Evolutionary conservation across 2,113 vertebrate genomes (phyloP).

Genomic region (Thymallus thymallus): DNA sequence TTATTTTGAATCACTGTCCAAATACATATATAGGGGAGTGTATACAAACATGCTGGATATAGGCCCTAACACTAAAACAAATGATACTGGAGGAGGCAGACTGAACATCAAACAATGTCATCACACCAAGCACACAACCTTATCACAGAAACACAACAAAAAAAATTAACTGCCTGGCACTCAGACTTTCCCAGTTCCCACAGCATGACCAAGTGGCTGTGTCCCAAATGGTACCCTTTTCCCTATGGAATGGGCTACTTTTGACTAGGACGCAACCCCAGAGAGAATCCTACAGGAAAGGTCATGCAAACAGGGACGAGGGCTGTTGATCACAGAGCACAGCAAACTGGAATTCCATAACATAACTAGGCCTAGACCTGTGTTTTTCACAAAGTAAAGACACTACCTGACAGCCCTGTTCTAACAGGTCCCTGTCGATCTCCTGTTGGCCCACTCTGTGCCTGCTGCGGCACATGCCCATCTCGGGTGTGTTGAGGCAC

Average conservation of each 20-base stretch:
- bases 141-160: neutral
- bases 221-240: too few relatives aligned
- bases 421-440: neutral
- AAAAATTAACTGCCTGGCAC: neutral
- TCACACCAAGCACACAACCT: neutral
- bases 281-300: too few relatives aligned
- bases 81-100: neutral
- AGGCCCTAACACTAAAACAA: neutral
- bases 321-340: too few relatives aligned
- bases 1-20: too few relatives aligned
- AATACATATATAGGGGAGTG: too few relatives aligned
- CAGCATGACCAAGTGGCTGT: neutral
- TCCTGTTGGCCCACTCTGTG: neutral
- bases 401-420: neutral
- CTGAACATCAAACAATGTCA: neutral
- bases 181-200: neutral
- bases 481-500: constrained; percentile 14
- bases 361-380: too few relatives aligned
- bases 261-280: too few relatives aligned
- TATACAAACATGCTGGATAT: neutral
- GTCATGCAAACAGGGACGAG: too few relatives aligned
- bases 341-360: too few relatives aligned
- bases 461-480: neutral
- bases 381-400: neutral
- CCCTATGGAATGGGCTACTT: too few relatives aligned